Base-by-base conservation (phyloP, 2,888 invertebrate genomes). In the Drosophila melanosoma region DNA sequence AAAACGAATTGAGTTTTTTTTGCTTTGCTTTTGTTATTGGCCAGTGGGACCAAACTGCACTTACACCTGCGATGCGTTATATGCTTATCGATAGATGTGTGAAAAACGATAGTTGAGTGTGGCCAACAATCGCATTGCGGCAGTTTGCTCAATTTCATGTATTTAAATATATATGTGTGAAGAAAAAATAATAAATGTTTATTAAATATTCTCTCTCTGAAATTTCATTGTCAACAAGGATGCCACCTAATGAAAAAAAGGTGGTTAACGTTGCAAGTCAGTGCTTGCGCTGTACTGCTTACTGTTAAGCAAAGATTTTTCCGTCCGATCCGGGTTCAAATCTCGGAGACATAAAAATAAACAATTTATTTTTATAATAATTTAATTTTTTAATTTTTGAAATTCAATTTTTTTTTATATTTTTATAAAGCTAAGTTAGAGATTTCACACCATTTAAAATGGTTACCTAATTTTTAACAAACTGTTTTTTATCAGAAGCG, bases 1-100 rank as follows among this genome's bases (percentile, higher is more conserved):
- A 66, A 66, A 57, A 36, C 57, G 71, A 54, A 71, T 45, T 67
- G 74, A 42, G 60, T 65, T 45, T 45, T n/a, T n/a, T 45, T 48
- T 61, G 65, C 77, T 74, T 76, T 63, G 74, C 67, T 74, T 67
- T 70, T 77, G 61, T 70, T 68, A 32, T 49, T 52, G 51, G 12
- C 1, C 56, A 72, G 53, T 78, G 69, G 54, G 74, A 60, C 76
- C 69, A 59, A n/a, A 11, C 0, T n/a, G 38, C 38, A 6, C 0
- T n/a, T 23, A 1, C n/a, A 17, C 4, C 10, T 33, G n/a, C 7
- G 23, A 12, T 15, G 7, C 4, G 23, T 3, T 8, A 3, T 38
- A 45, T 5, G 12, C 2, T n/a, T 32, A 73, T 76, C 57, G 68
- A 69, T 63, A 63, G 20, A 12, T 12, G 11, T 5, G 2, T 7